phyloP scores from a whole-genome alignment of 2,888 invertebrate species.

The Autographa gamma region DNA sequence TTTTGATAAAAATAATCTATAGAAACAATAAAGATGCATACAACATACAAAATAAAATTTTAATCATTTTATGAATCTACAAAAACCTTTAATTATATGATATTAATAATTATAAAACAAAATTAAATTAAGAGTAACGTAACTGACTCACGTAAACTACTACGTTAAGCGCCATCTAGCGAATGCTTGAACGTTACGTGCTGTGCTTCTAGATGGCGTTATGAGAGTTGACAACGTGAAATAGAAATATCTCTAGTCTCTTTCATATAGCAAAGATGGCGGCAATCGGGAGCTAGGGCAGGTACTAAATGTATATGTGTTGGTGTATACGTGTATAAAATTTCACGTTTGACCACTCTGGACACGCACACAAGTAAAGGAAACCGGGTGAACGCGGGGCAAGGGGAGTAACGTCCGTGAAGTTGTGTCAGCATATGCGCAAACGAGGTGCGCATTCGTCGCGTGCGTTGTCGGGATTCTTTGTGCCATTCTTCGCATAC shows the following conservation, averaged over 20 bases:
- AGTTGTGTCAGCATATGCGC: slow-evolving; percentile 94
- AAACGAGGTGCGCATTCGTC: slow-evolving; percentile 94
- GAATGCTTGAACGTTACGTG: background rate
- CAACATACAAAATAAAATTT: background rate
- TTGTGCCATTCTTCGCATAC: slow-evolving; percentile 99
- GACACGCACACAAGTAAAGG: slow-evolving; percentile 77
- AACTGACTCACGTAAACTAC: slow-evolving; percentile 22
- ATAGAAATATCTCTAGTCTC: slow-evolving; percentile 71
- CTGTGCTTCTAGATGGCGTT: slow-evolving; percentile 70
- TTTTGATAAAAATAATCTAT: background rate
- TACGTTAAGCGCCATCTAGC: slow-evolving; percentile 53
- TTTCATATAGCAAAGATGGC: slow-evolving; percentile 84
- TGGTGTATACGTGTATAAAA: slow-evolving; percentile 83
- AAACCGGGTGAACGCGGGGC: slow-evolving; percentile 85
- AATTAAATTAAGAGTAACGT: slow-evolving; percentile 18
- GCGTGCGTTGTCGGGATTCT: slow-evolving; percentile 98
- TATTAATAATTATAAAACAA: background rate
- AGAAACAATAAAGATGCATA: background rate
- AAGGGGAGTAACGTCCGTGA: slow-evolving; percentile 88
- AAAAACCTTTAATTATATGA: background rate
- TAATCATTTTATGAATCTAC: background rate
- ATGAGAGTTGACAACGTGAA: slow-evolving; percentile 62
- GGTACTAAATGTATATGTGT: slow-evolving; percentile 82
- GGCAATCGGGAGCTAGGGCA: slow-evolving; percentile 85
- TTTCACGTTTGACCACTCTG: slow-evolving; percentile 89